Conservation (phyloP, 1,140 invertebrate species). For the Aphaenogaster ashmeadi region DNA sequence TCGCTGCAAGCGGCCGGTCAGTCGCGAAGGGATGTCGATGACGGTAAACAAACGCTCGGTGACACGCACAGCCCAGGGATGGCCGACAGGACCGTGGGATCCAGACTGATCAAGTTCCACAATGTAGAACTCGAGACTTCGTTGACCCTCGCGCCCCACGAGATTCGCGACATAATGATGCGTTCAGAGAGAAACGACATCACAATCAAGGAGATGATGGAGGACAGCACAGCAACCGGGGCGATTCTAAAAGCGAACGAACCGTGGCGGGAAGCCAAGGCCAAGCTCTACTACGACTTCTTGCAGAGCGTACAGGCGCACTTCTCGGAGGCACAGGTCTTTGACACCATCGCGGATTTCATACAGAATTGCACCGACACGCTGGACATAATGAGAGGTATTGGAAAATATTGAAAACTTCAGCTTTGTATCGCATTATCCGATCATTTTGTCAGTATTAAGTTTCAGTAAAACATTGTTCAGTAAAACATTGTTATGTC, state of each 20-base stretch:
- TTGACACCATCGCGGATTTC: slow-evolving; percentile 88
- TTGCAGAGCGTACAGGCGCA: slow-evolving; percentile 88
- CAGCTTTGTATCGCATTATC: neutral
- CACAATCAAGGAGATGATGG: slow-evolving; percentile 84
- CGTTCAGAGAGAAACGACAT: slow-evolving; percentile 76
- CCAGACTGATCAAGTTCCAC: slow-evolving; percentile 36
- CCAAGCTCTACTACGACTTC: slow-evolving; percentile 89
- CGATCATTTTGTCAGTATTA: neutral
- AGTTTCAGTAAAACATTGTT: neutral
- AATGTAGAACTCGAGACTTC: slow-evolving; percentile 73
- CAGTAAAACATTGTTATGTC: slow-evolving; percentile 68
- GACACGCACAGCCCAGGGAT: slow-evolving; percentile 36
- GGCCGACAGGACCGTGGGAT: neutral
- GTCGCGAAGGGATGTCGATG: slow-evolving; percentile 47
- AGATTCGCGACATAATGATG: slow-evolving; percentile 78
- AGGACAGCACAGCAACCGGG: slow-evolving; percentile 84
- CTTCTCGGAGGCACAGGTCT: slow-evolving; percentile 86
- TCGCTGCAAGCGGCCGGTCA: slow-evolving; percentile 68
- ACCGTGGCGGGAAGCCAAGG: slow-evolving; percentile 86
- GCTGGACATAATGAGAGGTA: slow-evolving; percentile 86
- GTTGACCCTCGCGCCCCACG: slow-evolving; percentile 79
- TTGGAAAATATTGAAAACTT: slow-evolving; percentile 59
- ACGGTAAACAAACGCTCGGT: neutral
- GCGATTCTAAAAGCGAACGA: slow-evolving; percentile 85
- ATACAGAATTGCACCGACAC: slow-evolving; percentile 88